A percentile compares a stretch with the other conserved stretches of the same genome.
Evolutionary conservation across 2,888 invertebrate species (phyloP).

Genomic region (Thecophora atra): DNA sequence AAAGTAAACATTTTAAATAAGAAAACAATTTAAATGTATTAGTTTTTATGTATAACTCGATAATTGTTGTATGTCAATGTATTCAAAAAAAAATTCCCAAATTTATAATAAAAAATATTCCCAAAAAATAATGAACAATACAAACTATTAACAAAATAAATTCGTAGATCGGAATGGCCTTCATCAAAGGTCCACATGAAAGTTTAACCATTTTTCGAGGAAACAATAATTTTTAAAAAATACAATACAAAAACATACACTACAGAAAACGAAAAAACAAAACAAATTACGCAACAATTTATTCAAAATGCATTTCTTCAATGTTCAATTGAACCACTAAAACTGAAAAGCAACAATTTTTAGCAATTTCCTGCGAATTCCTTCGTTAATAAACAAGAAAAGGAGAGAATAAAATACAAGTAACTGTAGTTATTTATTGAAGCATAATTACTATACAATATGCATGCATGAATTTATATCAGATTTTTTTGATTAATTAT

Average conservation of each 20-base stretch:
- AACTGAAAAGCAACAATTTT: constrained; percentile 40
- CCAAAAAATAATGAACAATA: constrained; percentile 3
- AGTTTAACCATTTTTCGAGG: too few species aligned
- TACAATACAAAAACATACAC: constrained; percentile 34
- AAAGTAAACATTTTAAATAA: too few species aligned
- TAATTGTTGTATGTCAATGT: too few species aligned
- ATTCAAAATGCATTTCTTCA: constrained; percentile 31
- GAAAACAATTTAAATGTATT: too few species aligned
- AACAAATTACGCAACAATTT: constrained; percentile 35
- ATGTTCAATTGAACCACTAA: not conserved
- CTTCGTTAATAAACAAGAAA: constrained; percentile 42
- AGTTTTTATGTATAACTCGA: too few species aligned
- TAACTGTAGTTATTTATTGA: constrained; percentile 58
- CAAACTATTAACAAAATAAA: constrained; percentile 26
- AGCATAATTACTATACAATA: constrained; percentile 62
- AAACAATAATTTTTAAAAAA: constrained; percentile 33
- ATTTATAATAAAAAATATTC: too few species aligned
- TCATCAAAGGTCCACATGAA: too few species aligned
- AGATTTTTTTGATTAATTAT: constrained; percentile 64
- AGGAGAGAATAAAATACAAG: constrained; percentile 43
- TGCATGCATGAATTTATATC: constrained; percentile 65
- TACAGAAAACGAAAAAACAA: constrained; percentile 26
- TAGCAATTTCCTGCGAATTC: constrained; percentile 52
- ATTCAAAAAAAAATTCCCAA: too few species aligned
- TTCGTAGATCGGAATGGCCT: constrained; percentile 51